Base-by-base conservation (phyloP, 2,113 vertebrate genomes). In the Paradoxurus hermaphroditus region DNA sequence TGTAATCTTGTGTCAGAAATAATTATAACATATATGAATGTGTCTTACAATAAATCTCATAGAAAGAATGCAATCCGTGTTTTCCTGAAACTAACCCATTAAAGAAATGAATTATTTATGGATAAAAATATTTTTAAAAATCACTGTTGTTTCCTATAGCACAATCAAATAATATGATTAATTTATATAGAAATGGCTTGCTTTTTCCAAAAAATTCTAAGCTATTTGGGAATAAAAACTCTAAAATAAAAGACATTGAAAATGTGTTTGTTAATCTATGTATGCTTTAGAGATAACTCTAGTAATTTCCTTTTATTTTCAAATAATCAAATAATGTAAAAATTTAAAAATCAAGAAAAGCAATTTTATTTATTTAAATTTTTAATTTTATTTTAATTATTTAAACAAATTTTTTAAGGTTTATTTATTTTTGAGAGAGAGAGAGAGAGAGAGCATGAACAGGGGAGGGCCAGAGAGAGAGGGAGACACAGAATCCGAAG, bases 21-120 rank as follows among this genome's bases (percentile, higher is more conserved):
- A 44, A 97, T 90, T 86, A 86, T 83, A 87, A 97, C 83, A 96
- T 86, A 56, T 31, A 68, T 91, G 94, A 79, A 84, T 70, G 86
- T 94, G 78, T 93, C 77, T 92, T 91, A 94, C 29, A 97, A 96
- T 95, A 95, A 93, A 97, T 95, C 81, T 96, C 86, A 92, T 0
- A 91, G 87, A 96, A 98, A 97, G 65, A 92, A 89, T 9, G 8
- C 36, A 89, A 95, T 92, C 87, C 92, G 91, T 25, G 41, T 92
- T 93, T 89, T 86, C 46, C 29, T 96, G 93, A 94, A 96, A 96
- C 39, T 87, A 97, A 96, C 15, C 56, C 77, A 94, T 95, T 95
- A 94, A 95, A 29, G 51, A 79, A 92, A 96, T 93, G 83, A 97
- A 97, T 95, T 97, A 97, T 97, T 96, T 90, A 97, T 88, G 96